These are phyloP conservation scores for Corydoras maculifer DNA, from an alignment of 2,113 vertebrate species.

Conservation along the genomic window DNA sequence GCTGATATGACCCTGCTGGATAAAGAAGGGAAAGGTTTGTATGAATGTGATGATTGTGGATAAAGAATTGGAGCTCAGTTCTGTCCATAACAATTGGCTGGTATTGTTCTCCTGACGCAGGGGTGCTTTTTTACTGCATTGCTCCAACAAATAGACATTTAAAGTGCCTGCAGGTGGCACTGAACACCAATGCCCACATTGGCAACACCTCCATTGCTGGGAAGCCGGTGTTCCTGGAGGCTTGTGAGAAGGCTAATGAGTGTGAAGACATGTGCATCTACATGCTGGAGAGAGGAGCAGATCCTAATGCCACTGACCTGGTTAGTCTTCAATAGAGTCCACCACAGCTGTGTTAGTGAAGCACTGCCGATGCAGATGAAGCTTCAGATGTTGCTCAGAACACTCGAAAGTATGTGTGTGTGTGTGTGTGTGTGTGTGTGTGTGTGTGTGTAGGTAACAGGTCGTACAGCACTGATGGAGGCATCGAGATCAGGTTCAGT, in stretches of 20 bases:
- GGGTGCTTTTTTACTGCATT: too few relatives aligned
- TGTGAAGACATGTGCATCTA: conserved; percentile 65
- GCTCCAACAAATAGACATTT: too few relatives aligned
- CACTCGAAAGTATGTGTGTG: neutral
- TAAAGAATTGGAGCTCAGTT: too few relatives aligned
- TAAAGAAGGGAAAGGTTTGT: too few relatives aligned
- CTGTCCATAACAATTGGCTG: too few relatives aligned
- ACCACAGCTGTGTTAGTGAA: too few relatives aligned
- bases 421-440: conserved; percentile 70
- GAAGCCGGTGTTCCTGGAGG: conserved; percentile 69
- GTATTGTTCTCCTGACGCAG: too few relatives aligned
- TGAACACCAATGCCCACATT: conserved; percentile 69
- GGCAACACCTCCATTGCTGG: conserved; percentile 64
- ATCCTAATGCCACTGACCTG: conserved; percentile 63
- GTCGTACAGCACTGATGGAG: conserved; percentile 78
- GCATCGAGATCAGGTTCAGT: conserved; percentile 59
- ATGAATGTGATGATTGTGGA: too few relatives aligned
- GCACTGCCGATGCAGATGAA: too few relatives aligned
- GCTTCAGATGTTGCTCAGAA: too few relatives aligned
- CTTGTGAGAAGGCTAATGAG: conserved; percentile 67
- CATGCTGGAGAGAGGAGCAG: conserved; percentile 73
- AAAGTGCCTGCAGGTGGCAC: conserved; percentile 49
- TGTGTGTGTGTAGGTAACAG: conserved; percentile 59
- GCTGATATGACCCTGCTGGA: too few relatives aligned
- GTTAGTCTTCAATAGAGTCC: conserved; percentile 13